Conservation (phyloP, 2,888 invertebrate species). For the Corbicula japonica region DNA sequence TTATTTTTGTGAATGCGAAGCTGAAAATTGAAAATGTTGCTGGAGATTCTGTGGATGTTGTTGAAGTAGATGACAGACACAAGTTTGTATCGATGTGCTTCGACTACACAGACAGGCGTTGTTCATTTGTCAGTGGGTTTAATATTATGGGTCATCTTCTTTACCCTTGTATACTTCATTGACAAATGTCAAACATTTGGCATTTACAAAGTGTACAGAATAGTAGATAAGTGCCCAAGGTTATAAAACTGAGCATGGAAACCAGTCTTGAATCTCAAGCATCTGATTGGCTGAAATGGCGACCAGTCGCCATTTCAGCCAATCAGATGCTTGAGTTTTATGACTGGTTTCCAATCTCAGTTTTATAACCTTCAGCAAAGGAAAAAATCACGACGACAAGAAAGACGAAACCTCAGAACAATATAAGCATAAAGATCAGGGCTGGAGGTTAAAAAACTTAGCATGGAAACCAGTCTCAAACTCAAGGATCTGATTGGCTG, state of each 20-base stretch:
- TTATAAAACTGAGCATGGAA: too few species aligned
- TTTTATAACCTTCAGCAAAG: too few species aligned
- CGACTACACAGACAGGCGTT: slow-evolving; percentile 7
- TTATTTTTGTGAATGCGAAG: slow-evolving; percentile 63
- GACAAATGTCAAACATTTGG: background rate
- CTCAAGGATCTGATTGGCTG: too few species aligned
- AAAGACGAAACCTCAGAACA: background rate
- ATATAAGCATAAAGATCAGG: too few species aligned
- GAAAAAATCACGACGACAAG: background rate
- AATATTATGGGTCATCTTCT: background rate
- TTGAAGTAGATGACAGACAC: slow-evolving; percentile 19
- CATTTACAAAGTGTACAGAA: background rate
- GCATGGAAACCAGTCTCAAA: too few species aligned
- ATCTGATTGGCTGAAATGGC: too few species aligned
- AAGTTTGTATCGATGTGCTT: slow-evolving; percentile 31
- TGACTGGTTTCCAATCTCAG: too few species aligned
- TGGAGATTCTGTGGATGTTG: slow-evolving; percentile 36
- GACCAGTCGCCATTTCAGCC: too few species aligned
- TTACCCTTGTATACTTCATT: background rate
- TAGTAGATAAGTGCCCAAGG: too few species aligned
- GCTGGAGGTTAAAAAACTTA: too few species aligned
- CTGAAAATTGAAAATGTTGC: slow-evolving; percentile 47
- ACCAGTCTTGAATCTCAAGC: too few species aligned
- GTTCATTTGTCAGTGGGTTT: slow-evolving; percentile 37
- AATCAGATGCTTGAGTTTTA: too few species aligned